Evolutionary conservation across 2,113 vertebrate species (phyloP).

Genomic region (Connochaetes taurinus): DNA sequence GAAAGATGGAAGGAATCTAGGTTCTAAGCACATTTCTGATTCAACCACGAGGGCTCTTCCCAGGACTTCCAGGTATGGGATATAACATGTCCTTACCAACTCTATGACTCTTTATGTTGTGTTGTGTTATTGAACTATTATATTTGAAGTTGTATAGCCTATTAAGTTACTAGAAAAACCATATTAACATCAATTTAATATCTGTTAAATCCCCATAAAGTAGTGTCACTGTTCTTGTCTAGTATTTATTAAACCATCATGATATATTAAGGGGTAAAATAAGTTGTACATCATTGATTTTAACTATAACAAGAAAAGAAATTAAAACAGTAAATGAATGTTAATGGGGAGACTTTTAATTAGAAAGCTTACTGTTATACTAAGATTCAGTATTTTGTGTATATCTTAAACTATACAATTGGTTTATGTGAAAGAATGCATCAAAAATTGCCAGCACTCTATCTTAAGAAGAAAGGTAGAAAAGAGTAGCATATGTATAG

Average conservation of each 20-base stretch:
- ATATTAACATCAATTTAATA: not conserved
- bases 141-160: not conserved
- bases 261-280: not conserved
- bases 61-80: not conserved
- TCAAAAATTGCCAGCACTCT: not conserved
- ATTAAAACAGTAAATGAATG: not conserved
- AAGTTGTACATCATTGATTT: not conserved
- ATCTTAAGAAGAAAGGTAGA: not conserved
- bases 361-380: not conserved
- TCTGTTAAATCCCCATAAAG: not conserved
- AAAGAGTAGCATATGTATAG: not conserved
- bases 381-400: not conserved
- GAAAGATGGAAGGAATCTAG: not conserved
- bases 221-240: not conserved
- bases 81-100: not conserved
- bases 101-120: not conserved
- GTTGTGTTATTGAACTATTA: not conserved
- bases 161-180: not conserved
- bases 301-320: not conserved
- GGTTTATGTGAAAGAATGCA: not conserved
- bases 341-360: not conserved
- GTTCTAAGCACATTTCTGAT: not conserved
- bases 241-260: not conserved
- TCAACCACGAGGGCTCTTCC: not conserved
- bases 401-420: not conserved